Base-by-base conservation (phyloP, 2,113 vertebrate genomes). In the Bungarus multicinctus region DNA sequence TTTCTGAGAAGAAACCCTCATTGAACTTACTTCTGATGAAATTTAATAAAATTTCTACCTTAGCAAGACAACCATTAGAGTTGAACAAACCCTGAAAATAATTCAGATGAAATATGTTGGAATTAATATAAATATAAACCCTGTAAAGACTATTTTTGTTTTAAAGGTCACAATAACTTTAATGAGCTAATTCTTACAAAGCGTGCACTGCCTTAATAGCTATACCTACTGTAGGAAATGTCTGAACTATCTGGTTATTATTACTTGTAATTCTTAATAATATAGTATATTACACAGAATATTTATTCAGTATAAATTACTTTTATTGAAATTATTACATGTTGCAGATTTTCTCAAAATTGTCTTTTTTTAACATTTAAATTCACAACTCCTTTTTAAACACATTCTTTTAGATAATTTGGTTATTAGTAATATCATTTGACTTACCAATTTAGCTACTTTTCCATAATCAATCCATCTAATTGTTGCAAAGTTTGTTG, bases 401-500 rank as follows among this genome's bases (percentile, higher is more conserved):
- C 34, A 12, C 16, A 93, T 92, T 92, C 30, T 85, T 90, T 90
- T 85, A 9, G 0, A 93, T 95, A 91, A 91, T 34, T 93, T 94
- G 91, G 0, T 0, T 27, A 89, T 90, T 47, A 87, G 1, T 93
- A 96, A 50, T 95, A 52, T 91, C 93, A 0, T 45, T 81, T 58
- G 92, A 97, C 98, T 98, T 96, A 98, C 98, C 98, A 98, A 85
- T 94, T 98, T 98, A 97, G 99, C 99, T 90, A 98, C 97, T 96
- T 99, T 99, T 93, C 99, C 99, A 93, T 99, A 99, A 97, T 99
- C 98, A 95, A 99, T 99, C 99, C 99, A 99, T 95, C 99, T 98
- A 88, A 99, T 92, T 27, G 98, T 98, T 94, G 99, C 99, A 96
- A 99, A 99, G 97, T 99, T 99, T 94, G 99, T 99, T 95, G 99